Evolutionary conservation across 2,797 vertebrate genomes (phyloP), one percentile per base, ranked within the genome.

Genomic region (Tamandua tetradactyla): DNA sequence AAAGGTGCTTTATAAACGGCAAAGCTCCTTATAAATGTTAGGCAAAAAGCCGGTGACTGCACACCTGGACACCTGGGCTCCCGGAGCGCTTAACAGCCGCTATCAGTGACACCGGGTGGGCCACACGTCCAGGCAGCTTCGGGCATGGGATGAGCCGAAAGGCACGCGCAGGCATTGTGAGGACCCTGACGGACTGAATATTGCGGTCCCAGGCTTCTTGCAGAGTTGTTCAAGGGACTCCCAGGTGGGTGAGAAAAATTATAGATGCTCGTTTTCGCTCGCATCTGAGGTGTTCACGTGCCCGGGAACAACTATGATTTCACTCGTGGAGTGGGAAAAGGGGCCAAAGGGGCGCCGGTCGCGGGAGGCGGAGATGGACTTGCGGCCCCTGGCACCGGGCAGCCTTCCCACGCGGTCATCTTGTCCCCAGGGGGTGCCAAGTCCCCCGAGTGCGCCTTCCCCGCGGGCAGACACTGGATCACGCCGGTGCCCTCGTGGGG

Each of bases 101-200:
- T 30, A 12, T 5, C 0, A 25, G 71, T 15, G 81, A 30, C 55
- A 59, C n/a, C 68, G 40, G 59, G n/a, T n/a, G n/a, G 47, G 15
- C 49, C 47, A 9, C 66, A 57, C 1, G 71, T 40, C 7, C 59
- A 1, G 40, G 75, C 47, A 72, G n/a, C 17, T 30, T 15, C 6
- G 1, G 30, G 37, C 61, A 4, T 25, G 32, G 2, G 47, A n/a
- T 4, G 52, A 35, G 25, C 23, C 20, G 2, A n/a, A 25, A 74
- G 1, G 25, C 49, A 5, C 7, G 0, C 8, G 30, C 52, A 1
- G 10, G 69, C 27, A 0, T 40, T 68, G 2, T 23, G 69, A 78
- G 89, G 84, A 25, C 49, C 42, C 47, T 27, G 40, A 76, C 72
- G 2, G 42, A n/a, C 37, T 1, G 74, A 57, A 47, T 18, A 10